Evolutionary conservation across 35 echinoderm and acorn worm genomes (phyloP).

Genomic region (Stichopus chloronotus): DNA sequence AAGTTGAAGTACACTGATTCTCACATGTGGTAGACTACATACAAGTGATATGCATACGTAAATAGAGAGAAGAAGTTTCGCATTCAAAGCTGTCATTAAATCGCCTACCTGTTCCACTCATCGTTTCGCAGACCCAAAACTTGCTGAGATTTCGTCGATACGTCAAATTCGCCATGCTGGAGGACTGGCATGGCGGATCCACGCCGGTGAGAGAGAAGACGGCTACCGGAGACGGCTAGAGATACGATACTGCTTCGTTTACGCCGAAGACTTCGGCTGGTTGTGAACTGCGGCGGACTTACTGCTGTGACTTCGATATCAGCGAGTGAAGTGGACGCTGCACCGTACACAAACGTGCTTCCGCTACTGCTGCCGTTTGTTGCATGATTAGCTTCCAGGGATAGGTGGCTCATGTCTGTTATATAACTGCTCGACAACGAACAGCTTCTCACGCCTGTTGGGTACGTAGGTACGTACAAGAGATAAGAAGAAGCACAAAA

Average conservation of each 20-base stretch:
- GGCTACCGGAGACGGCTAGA: constrained; percentile 36
- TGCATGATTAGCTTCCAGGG: not conserved
- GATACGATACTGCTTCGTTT: constrained; percentile 49
- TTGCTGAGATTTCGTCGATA: constrained; percentile 83
- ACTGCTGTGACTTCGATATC: constrained; percentile 49
- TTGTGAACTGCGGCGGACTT: constrained; percentile 5
- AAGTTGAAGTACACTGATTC: no score
- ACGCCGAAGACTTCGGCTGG: not conserved
- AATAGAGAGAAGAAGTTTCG: no score
- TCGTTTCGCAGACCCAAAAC: constrained; percentile 90
- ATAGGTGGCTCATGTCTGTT: constrained; percentile 60
- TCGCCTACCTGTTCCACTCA: constrained; percentile 82
- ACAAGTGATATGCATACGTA: no score
- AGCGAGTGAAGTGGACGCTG: constrained; percentile 47
- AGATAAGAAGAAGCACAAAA: not conserved
- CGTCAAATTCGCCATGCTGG: constrained; percentile 79
- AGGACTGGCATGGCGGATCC: constrained; percentile 91
- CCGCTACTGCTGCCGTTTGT: not conserved
- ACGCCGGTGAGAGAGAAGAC: constrained; percentile 59
- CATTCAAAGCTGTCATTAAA: not conserved
- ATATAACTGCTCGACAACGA: constrained; percentile 24
- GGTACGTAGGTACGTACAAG: not conserved
- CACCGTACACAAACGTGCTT: not conserved
- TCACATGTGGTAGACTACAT: no score
- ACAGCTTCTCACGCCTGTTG: not conserved